Base-by-base conservation (phyloP, 2,113 vertebrate genomes). In the rat (Rattus norvegicus) region DNA sequence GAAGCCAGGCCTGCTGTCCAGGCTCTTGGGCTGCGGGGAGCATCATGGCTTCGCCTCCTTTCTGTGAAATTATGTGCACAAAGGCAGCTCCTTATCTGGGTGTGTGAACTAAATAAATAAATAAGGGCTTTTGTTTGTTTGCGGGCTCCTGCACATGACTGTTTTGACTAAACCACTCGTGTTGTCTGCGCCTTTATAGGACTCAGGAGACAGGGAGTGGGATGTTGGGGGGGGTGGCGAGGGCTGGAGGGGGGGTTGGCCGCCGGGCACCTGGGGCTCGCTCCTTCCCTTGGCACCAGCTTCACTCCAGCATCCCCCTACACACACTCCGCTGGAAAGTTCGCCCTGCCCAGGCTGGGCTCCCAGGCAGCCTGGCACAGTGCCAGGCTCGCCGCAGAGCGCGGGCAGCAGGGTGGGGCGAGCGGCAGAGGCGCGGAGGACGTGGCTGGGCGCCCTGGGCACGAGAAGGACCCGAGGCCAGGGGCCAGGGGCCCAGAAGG, bases 21-120 rank as follows among this genome's bases (percentile, higher is more conserved):
- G 87, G 93, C 92, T 36, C 69, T 3, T 1, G 10, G 95, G 95
- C 93, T 39, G 76, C 5, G 8, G 93, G 94, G 84, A 75, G 76
- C 59, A 5, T 1, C 19, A 39, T 11, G 92, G 93, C 92, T n/a
- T 54, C 30, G 85, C 77, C 92, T 47, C 79, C 91, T 88, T 52
- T 92, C 96, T 83, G 97, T 96, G 97, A 96, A 95, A 97, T 95
- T 86, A 91, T 77, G 96, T 59, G 96, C 97, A 97, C 97, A 98
- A 96, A 98, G 97, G 86, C 96, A n/a, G n/a, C 96, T 94, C 96
- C 97, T 96, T 92, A 97, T 97, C 97, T 91, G 97, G 95, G 97
- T 96, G 97, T 98, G 97, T 97, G 97, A 98, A 97, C 97, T 96
- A 98, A 97, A 97, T 97, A 97, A 97, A 98, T 97, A 98, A 98